Percentiles rank a stretch among this genome's conserved stretches.
These are phyloP conservation scores for Gastracanthus pulcherrimus DNA, from an alignment of 2,888 invertebrate species.

Conservation along the genomic window DNA sequence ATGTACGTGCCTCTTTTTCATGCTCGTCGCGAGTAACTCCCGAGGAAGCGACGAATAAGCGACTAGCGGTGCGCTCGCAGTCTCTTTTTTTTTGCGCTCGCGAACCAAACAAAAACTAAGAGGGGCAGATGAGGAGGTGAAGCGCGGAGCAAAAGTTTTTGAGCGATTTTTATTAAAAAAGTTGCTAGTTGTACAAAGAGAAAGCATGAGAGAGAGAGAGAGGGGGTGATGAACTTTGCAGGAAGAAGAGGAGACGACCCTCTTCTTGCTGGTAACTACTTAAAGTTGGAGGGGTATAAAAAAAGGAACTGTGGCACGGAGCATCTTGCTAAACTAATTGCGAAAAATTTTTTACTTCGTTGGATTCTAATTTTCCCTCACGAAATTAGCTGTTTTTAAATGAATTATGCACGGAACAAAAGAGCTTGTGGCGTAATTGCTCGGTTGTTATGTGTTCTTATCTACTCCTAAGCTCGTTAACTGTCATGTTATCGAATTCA, in stretches of 20 bases:
- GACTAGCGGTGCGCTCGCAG: not conserved
- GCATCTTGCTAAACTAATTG: constrained; percentile 35
- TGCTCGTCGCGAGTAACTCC: no score
- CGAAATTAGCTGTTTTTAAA: no score
- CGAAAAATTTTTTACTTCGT: not conserved
- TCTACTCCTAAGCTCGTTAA: no score
- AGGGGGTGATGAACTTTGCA: constrained; percentile 26
- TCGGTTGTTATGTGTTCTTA: no score
- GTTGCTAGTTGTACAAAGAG: constrained; percentile 20
- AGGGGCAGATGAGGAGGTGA: no score
- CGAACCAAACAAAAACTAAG: not conserved
- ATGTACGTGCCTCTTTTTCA: not conserved
- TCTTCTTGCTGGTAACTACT: constrained; percentile 2
- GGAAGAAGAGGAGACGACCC: not conserved
- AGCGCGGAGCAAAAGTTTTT: constrained; percentile 12
- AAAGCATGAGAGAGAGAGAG: no score
- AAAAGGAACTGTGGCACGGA: not conserved
- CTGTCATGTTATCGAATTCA: no score
- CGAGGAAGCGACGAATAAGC: no score
- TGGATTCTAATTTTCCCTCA: not conserved
- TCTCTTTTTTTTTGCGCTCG: not conserved
- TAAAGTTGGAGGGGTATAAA: not conserved
- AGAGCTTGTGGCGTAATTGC: no score
- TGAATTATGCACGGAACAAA: not conserved
- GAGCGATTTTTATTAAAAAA: constrained; percentile 46